Evolutionary conservation across 2,113 vertebrate genomes (phyloP).

Genomic region (Hypanus sabinus): DNA sequence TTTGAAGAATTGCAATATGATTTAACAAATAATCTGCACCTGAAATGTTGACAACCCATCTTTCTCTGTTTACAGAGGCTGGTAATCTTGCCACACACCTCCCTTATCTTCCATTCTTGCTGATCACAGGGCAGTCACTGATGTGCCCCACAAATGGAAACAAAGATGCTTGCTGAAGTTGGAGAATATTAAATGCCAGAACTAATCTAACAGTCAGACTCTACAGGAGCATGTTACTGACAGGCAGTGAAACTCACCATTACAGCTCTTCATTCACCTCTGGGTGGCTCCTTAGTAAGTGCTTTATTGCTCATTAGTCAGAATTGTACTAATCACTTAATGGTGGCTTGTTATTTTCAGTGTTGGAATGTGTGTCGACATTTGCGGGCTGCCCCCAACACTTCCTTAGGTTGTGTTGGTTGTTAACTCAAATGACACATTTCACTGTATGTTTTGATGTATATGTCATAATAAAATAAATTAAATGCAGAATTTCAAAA

Average conservation of each 20-base stretch:
- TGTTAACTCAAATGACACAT: too few relatives aligned
- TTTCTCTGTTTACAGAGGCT: background rate
- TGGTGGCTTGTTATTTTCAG: too few relatives aligned
- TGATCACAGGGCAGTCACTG: background rate
- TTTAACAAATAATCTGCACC: background rate
- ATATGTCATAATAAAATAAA: too few relatives aligned
- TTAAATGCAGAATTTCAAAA: background rate
- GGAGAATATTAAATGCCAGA: background rate
- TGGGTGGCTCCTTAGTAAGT: background rate
- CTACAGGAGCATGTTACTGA: background rate
- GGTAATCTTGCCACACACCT: background rate
- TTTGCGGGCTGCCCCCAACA: too few relatives aligned
- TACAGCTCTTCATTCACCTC: background rate
- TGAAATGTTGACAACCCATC: background rate
- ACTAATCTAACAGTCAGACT: background rate
- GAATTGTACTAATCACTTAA: too few relatives aligned
- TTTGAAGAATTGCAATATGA: background rate
- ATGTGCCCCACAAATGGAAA: background rate
- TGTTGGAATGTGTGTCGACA: too few relatives aligned
- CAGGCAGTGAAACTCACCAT: background rate
- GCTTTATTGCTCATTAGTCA: background rate
- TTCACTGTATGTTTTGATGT: too few relatives aligned
- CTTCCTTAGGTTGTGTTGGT: too few relatives aligned
- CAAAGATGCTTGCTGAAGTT: background rate
- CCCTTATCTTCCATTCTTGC: background rate